phyloP scores from a whole-genome alignment of 1,140 invertebrate genomes.

The Hyphantria cunea region DNA sequence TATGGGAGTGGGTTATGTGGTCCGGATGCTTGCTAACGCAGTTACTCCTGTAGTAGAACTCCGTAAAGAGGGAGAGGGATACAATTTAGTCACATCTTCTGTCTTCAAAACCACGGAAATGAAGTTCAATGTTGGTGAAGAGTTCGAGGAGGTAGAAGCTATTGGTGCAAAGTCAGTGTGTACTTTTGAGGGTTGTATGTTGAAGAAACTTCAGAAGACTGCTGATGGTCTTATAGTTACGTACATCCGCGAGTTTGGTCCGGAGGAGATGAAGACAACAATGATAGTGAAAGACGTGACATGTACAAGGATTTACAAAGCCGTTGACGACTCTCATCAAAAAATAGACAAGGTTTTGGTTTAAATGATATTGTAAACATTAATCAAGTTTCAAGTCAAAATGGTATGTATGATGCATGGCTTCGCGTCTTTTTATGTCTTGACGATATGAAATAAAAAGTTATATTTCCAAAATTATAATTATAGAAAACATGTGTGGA shows the following conservation, averaged over 20 bases:
- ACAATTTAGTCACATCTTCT: slow-evolving; percentile 88
- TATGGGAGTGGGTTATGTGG: slow-evolving; percentile 88
- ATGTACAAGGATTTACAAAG: slow-evolving; percentile 88
- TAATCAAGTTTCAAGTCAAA: too few species aligned
- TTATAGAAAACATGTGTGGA: too few species aligned
- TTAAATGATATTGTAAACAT: too few species aligned
- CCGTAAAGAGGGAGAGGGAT: slow-evolving; percentile 84
- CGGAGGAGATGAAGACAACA: slow-evolving; percentile 87
- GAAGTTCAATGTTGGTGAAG: slow-evolving; percentile 90
- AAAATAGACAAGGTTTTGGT: too few species aligned
- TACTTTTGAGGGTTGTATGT: slow-evolving; percentile 85
- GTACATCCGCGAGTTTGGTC: slow-evolving; percentile 85
- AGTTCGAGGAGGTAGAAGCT: slow-evolving; percentile 91
- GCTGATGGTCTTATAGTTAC: slow-evolving; percentile 82
- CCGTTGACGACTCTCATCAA: slow-evolving; percentile 16
- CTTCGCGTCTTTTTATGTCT: too few species aligned
- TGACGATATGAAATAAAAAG: too few species aligned
- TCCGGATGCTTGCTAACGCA: slow-evolving; percentile 87
- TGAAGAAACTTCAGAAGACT: slow-evolving; percentile 87
- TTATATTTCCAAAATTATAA: too few species aligned
- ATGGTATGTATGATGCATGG: too few species aligned
- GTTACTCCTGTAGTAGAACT: slow-evolving; percentile 89
- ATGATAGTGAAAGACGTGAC: slow-evolving; percentile 88
- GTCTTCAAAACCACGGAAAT: slow-evolving; percentile 92
- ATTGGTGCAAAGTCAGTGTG: slow-evolving; percentile 91